Evolutionary conservation across 2,113 vertebrate species (phyloP).

Genomic region (Corythoichthys intestinalis): DNA sequence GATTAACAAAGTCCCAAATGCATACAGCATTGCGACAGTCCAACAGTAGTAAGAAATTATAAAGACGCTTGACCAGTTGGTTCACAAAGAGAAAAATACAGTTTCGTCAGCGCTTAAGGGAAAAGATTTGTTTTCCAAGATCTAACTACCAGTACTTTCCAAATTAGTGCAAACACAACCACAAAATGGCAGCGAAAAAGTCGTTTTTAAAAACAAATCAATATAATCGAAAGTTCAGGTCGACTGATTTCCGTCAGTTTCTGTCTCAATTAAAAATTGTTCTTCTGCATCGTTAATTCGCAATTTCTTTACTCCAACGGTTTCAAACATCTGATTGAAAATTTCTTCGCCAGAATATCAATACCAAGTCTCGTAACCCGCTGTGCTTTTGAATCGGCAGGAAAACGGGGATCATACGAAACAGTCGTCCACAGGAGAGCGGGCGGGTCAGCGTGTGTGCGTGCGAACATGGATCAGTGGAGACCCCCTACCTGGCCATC

Average conservation of each 20-base stretch:
- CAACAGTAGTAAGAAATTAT: constrained; percentile 35
- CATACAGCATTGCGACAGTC: constrained; percentile 16
- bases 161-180: constrained; percentile 69
- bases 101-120: constrained; percentile 70
- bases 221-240: constrained; percentile 34
- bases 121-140: constrained; percentile 72
- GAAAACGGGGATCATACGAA: constrained; percentile 55
- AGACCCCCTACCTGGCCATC: constrained; percentile 87
- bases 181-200: constrained; percentile 43
- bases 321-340: neutral
- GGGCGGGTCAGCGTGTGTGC: constrained; percentile 40
- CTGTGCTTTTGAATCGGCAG: constrained; percentile 58
- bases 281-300: neutral
- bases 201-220: constrained; percentile 38
- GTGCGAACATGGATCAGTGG: constrained; percentile 47
- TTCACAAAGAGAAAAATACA: constrained; percentile 10
- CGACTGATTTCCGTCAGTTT: neutral
- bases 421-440: constrained; percentile 53
- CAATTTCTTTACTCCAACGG: neutral
- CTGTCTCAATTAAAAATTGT: neutral
- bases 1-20: constrained; percentile 41
- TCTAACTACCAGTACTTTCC: constrained; percentile 81
- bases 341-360: constrained; percentile 4
- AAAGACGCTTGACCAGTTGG: constrained; percentile 12
- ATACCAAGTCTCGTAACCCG: constrained; percentile 38